Evolutionary conservation across 1,140 invertebrate species (phyloP).

Genomic region (Augochlora pura): DNA sequence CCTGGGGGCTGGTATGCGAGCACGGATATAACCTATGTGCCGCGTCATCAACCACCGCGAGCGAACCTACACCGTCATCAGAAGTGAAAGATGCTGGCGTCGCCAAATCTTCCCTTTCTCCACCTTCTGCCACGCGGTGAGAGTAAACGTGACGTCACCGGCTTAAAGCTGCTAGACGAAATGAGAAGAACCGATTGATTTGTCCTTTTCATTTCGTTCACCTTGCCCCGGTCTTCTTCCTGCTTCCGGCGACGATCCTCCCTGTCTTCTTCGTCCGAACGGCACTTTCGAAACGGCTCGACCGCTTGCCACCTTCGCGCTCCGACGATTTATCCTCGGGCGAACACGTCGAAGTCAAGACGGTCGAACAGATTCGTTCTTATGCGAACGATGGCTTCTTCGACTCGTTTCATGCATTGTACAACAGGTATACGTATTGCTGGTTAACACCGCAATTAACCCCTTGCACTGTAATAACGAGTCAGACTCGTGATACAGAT

Average conservation of each 20-base stretch:
- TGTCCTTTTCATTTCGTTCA: conserved; percentile 48
- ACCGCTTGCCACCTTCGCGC: too few relatives aligned
- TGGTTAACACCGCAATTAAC: too few relatives aligned
- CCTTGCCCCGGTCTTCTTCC: conserved; percentile 9
- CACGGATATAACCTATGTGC: conserved; percentile 65
- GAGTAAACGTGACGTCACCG: conserved; percentile 72
- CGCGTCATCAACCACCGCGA: conserved; percentile 70
- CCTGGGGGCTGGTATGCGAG: not conserved
- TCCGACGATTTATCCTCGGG: too few relatives aligned
- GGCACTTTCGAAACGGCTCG: too few relatives aligned
- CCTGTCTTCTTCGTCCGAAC: too few relatives aligned
- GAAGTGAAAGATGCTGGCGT: conserved; percentile 74
- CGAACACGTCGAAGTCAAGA: too few relatives aligned
- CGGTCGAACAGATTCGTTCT: too few relatives aligned
- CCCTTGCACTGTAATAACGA: too few relatives aligned
- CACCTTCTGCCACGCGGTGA: conserved; percentile 59
- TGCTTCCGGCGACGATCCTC: not conserved
- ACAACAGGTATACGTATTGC: too few relatives aligned
- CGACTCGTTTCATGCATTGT: too few relatives aligned
- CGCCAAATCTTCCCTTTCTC: conserved; percentile 72
- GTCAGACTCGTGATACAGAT: too few relatives aligned
- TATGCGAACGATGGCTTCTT: too few relatives aligned
- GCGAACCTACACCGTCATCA: conserved; percentile 72
- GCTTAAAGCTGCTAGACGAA: conserved; percentile 67
- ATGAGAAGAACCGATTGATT: conserved; percentile 58